A percentile compares a stretch with the other conserved stretches of the same genome.
phyloP scores from a whole-genome alignment of 2,113 vertebrate genomes.

The Tragelaphus imberbis region DNA sequence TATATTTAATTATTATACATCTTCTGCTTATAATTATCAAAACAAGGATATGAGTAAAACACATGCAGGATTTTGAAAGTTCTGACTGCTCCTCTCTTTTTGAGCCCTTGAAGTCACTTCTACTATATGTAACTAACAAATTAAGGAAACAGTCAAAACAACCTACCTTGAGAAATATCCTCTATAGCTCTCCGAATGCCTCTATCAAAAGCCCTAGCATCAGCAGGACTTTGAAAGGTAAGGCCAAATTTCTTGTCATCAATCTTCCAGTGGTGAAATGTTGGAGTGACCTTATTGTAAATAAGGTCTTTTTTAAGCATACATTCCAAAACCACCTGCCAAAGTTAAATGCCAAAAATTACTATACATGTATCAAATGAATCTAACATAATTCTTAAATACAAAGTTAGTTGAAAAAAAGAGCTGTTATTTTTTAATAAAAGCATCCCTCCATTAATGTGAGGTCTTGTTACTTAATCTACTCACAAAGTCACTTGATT shows the following conservation, averaged over 20 bases:
- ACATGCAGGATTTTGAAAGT: neutral
- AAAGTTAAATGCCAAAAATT: slow-evolving; percentile 56
- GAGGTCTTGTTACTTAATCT: neutral
- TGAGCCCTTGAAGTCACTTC: neutral
- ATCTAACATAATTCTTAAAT: neutral
- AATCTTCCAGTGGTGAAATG: slow-evolving; percentile 99
- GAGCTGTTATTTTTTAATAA: neutral
- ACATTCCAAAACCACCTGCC: slow-evolving; percentile 97
- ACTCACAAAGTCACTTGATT: neutral
- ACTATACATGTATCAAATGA: neutral
- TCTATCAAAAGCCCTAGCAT: slow-evolving; percentile 97
- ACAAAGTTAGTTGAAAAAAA: slow-evolving; percentile 1
- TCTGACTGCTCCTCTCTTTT: neutral
- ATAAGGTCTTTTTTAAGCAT: slow-evolving; percentile 94
- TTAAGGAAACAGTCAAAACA: slow-evolving; percentile 7
- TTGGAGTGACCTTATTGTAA: slow-evolving; percentile 99
- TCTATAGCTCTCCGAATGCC: slow-evolving; percentile 96
- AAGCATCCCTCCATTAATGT: neutral
- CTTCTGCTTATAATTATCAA: neutral
- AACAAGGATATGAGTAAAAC: neutral
- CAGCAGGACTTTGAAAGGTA: slow-evolving; percentile 99
- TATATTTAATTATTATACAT: neutral
- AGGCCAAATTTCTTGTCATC: slow-evolving; percentile 98
- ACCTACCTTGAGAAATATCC: slow-evolving; percentile 94
- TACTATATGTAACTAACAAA: neutral